Percentiles rank a stretch among this genome's conserved stretches.
phyloP scores from a whole-genome alignment of 2,888 invertebrate genomes.

The Octonoba sinensis region DNA sequence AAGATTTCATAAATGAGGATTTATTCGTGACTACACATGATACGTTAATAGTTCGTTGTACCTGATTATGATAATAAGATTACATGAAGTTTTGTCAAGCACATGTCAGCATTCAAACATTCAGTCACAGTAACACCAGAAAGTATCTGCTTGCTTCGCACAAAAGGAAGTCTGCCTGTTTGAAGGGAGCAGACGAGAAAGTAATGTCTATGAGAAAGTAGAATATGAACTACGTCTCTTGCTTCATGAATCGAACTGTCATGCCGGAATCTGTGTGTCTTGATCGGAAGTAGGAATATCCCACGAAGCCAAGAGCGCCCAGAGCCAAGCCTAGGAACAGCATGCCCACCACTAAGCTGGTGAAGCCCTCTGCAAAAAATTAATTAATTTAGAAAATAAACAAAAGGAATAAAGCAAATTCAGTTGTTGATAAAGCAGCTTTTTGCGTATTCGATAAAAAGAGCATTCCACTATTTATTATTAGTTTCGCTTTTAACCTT shows the following conservation, averaged over 20 bases:
- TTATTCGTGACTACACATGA: no score
- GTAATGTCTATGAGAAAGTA: no score
- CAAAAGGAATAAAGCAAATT: neutral
- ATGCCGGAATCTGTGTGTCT: constrained; percentile 26
- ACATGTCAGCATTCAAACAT: no score
- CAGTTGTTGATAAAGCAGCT: neutral
- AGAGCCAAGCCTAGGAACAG: constrained; percentile 46
- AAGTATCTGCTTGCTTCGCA: no score
- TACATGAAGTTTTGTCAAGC: no score
- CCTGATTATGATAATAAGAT: no score
- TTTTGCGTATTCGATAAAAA: neutral
- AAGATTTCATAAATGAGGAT: no score
- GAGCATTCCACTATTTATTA: neutral
- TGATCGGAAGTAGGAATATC: constrained; percentile 42
- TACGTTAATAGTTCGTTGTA: no score
- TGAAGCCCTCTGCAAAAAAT: constrained; percentile 40
- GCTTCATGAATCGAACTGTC: constrained; percentile 56
- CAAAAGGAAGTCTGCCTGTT: no score
- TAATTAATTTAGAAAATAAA: neutral
- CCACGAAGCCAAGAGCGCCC: constrained; percentile 48
- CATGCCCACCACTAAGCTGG: constrained; percentile 57
- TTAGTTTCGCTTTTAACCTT: neutral
- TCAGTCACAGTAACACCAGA: no score
- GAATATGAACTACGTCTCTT: neutral
- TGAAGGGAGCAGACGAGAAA: no score